These are phyloP conservation scores for Pimephales promelas DNA, from an alignment of 2,113 vertebrate species.

Conservation along the genomic window DNA sequence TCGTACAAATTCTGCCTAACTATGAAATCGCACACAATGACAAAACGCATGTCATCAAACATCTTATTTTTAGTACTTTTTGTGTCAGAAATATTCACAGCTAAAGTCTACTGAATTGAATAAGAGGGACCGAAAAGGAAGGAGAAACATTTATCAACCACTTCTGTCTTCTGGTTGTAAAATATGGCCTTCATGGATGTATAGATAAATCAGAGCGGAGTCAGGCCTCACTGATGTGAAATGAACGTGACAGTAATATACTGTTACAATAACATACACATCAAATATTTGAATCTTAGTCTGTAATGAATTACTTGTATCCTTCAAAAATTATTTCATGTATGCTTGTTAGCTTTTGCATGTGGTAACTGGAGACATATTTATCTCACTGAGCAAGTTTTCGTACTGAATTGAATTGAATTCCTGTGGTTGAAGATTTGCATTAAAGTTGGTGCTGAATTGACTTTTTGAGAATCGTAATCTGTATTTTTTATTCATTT, in stretches of 20 bases:
- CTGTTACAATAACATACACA: slow-evolving; percentile 63
- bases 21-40: neutral
- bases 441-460: neutral
- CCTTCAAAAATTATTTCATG: neutral
- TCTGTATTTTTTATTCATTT: neutral
- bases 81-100: neutral
- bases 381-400: neutral
- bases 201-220: slow-evolving; percentile 66
- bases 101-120: neutral
- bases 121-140: neutral
- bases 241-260: slow-evolving; percentile 71
- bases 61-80: neutral
- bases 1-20: neutral
- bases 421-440: neutral
- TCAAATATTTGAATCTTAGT: slow-evolving; percentile 70
- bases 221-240: slow-evolving; percentile 66
- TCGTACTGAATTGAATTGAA: neutral
- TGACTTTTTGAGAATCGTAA: neutral
- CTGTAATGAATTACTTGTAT: slow-evolving; percentile 3
- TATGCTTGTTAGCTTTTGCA: neutral
- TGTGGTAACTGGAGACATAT: neutral
- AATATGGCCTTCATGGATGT: slow-evolving; percentile 56
- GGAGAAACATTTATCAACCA: neutral
- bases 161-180: neutral
- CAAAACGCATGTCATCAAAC: neutral